Conservation (phyloP, 2,888 invertebrate genomes). For the Chrysomela aeneicollis region DNA sequence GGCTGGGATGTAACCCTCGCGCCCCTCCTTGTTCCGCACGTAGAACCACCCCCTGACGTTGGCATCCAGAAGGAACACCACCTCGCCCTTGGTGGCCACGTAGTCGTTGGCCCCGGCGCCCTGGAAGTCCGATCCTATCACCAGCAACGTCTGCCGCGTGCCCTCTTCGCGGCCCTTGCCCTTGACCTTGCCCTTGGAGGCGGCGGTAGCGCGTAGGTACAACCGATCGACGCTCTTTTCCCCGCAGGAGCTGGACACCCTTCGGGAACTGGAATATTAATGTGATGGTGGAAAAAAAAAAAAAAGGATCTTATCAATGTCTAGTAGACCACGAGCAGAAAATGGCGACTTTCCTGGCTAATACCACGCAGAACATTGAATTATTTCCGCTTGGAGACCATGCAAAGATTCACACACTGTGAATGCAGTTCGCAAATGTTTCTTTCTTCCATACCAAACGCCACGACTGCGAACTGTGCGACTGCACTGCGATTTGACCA, state of each 20-base stretch:
- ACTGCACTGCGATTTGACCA: too few species aligned
- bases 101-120: slow-evolving; percentile 69
- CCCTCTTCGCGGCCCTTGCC: slow-evolving; percentile 52
- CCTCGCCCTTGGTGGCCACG: slow-evolving; percentile 76
- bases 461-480: too few species aligned
- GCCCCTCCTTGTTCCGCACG: slow-evolving; percentile 74
- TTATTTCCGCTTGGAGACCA: too few species aligned
- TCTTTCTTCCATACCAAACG: too few species aligned
- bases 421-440: too few species aligned
- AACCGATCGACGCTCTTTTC: slow-evolving; percentile 78
- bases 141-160: slow-evolving; percentile 72
- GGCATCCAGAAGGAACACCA: slow-evolving; percentile 73
- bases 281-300: background rate
- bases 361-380: too few species aligned
- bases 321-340: too few species aligned
- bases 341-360: too few species aligned
- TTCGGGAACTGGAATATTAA: slow-evolving; percentile 45
- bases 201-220: slow-evolving; percentile 70
- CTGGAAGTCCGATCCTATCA: slow-evolving; percentile 74
- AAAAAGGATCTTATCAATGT: too few species aligned
- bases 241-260: slow-evolving; percentile 64
- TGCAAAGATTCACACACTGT: too few species aligned
- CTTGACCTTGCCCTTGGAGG: slow-evolving; percentile 62
- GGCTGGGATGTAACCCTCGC: slow-evolving; percentile 80
- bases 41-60: slow-evolving; percentile 76